These are phyloP conservation scores for Myoxocephalus aenaeus DNA, from an alignment of 2,797 vertebrate genomes.

Conservation along the genomic window DNA sequence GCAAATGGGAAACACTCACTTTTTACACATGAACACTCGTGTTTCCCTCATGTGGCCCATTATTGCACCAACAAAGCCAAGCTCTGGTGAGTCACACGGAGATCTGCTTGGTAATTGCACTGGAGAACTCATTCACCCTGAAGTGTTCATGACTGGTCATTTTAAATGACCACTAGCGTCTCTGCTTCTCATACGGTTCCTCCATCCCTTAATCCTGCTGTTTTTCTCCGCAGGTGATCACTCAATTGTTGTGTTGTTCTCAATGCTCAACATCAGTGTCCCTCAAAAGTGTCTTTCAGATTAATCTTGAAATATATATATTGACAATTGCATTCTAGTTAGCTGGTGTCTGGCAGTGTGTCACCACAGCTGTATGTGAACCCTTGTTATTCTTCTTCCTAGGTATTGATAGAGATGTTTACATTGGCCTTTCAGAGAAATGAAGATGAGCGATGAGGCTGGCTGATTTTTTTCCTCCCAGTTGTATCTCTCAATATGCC, in stretches of 20 bases:
- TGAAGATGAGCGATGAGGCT: slow-evolving; percentile 17
- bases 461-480: neutral
- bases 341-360: neutral
- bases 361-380: slow-evolving; percentile 10
- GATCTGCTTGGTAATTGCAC: slow-evolving; percentile 46
- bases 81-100: slow-evolving; percentile 51
- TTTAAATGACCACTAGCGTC: slow-evolving; percentile 55
- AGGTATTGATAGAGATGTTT: slow-evolving; percentile 34
- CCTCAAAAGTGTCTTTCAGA: neutral
- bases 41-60: slow-evolving; percentile 38
- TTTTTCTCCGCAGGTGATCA: slow-evolving; percentile 9
- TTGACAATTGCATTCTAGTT: slow-evolving; percentile 8
- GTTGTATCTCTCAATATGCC: slow-evolving; percentile 4
- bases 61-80: slow-evolving; percentile 39
- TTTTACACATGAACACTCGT: slow-evolving; percentile 51
- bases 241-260: slow-evolving; percentile 12
- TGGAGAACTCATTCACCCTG: slow-evolving; percentile 45
- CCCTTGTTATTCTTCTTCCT: slow-evolving; percentile 18
- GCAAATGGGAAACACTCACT: slow-evolving; percentile 27
- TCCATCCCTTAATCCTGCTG: slow-evolving; percentile 48
- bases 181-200: slow-evolving; percentile 11
- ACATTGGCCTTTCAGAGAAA: slow-evolving; percentile 15
- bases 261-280: slow-evolving; percentile 3
- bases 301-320: slow-evolving; percentile 2
- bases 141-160: slow-evolving; percentile 71